Evolutionary conservation across 2,113 vertebrate genomes (phyloP).

Genomic region (Acanthochromis polyacanthus): DNA sequence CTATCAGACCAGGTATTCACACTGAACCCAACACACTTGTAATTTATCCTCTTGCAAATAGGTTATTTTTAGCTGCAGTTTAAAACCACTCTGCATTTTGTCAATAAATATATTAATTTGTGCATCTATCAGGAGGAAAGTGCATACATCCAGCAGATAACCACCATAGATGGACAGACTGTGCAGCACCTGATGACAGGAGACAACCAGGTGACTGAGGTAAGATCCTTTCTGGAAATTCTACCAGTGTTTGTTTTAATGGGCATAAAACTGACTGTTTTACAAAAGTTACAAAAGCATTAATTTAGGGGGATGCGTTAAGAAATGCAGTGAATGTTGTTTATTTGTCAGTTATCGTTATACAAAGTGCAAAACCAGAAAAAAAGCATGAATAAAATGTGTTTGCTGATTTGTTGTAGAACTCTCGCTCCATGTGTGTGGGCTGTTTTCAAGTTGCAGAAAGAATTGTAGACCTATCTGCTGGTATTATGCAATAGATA

Average conservation of each 20-base stretch:
- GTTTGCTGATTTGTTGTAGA: too few species aligned
- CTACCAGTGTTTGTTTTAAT: background rate
- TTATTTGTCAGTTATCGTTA: background rate
- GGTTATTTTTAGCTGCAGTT: background rate
- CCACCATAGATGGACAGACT: conserved; percentile 94
- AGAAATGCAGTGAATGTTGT: background rate
- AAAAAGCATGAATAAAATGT: background rate
- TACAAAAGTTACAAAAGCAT: too few species aligned
- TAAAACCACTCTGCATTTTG: background rate
- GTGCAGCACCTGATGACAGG: conserved; percentile 95
- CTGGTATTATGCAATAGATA: background rate
- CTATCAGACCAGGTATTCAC: conserved; percentile 88
- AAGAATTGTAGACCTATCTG: background rate
- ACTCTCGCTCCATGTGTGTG: background rate
- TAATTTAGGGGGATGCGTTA: background rate
- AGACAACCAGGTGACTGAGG: conserved; percentile 91
- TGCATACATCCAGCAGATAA: conserved; percentile 96
- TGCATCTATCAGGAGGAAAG: conserved; percentile 89
- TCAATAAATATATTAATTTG: background rate
- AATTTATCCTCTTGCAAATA: background rate
- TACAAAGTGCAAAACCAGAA: background rate
- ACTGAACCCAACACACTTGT: background rate
- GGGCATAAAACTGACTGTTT: too few species aligned
- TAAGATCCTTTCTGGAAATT: conserved; percentile 6
- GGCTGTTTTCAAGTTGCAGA: background rate